These are phyloP conservation scores for Phenganax marumi DNA, from an alignment of 92 coral and sea anemone species.

Conservation along the genomic window DNA sequence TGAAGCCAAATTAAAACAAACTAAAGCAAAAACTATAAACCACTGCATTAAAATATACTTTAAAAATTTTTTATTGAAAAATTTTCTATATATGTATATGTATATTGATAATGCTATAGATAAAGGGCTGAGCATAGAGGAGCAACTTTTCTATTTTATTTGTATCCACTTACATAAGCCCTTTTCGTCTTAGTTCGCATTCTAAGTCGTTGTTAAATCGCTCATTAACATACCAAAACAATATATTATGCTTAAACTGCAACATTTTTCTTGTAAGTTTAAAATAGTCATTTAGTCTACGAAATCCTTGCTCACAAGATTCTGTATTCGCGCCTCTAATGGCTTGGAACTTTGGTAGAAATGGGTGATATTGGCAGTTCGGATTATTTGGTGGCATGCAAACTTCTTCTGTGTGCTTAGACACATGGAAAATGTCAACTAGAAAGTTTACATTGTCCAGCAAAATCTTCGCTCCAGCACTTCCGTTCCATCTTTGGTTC, in stretches of 20 bases:
- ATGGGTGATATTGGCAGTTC: slow-evolving; percentile 35
- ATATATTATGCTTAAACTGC: slow-evolving; percentile 41
- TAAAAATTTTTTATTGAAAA: no score
- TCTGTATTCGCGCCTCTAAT: slow-evolving; percentile 38
- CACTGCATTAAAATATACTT: no score
- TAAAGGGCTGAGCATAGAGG: not conserved
- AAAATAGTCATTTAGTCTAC: slow-evolving; percentile 28
- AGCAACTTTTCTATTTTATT: no score
- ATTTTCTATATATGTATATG: no score
- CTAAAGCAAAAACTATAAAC: no score
- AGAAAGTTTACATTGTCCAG: slow-evolving; percentile 29
- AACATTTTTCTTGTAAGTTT: not conserved
- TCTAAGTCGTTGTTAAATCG: slow-evolving; percentile 44
- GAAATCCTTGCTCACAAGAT: slow-evolving; percentile 47
- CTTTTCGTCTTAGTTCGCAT: slow-evolving; percentile 34
- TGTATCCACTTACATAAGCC: slow-evolving; percentile 16
- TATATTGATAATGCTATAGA: not conserved
- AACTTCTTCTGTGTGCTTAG: slow-evolving; percentile 34
- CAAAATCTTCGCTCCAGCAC: slow-evolving; percentile 47
- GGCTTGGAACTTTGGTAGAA: not conserved
- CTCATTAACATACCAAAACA: slow-evolving; percentile 48
- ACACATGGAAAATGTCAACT: slow-evolving; percentile 45
- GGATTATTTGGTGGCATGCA: slow-evolving; percentile 49
- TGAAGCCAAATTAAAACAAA: no score
- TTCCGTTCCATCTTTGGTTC: slow-evolving; percentile 29